Base-by-base conservation (phyloP, 2,888 invertebrate genomes). In the Drosophila nigricruria region DNA sequence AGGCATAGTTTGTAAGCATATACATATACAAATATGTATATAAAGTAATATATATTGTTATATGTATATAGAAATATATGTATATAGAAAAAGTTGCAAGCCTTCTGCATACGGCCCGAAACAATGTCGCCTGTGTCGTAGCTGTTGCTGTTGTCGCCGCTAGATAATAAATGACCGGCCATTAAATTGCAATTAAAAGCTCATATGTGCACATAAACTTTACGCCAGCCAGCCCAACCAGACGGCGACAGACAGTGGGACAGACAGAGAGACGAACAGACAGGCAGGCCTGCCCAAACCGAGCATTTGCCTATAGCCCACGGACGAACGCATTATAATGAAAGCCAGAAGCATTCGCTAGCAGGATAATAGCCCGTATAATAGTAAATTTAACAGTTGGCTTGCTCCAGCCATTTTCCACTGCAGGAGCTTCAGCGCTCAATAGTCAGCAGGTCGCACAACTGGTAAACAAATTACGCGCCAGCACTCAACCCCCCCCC, bases 171-270 rank as follows among this genome's bases (percentile, higher is more conserved):
- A 91, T 91, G 91, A 89, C 91, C 91, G 81, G 81, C 91, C 91
- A 91, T 91, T 91, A 91, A 91, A 90, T 90, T 91, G 91, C 91
- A 91, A 91, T 91, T 91, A 91, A 91, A 91, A 90, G 91, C 91
- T 90, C 91, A 90, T 91, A 90, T 91, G 91, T 89, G 90, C 83
- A 77, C 84, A 88, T 81, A 89, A 91, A 91, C 84, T 85, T 83
- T 84, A 64, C 76, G 58, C 73, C 81, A 78, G 58, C 42, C 75
- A 66, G 47, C 38, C 38, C 70, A 72, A 27, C 50, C 71, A 40
- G 59, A 53, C 57, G n/a, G 6, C 30, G 59, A 68, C 70, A 57
- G 69, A 34, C 73, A 52, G 40, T 10, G 40, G 40, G 40, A 38
- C 73, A 38, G 59, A 43, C 57, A 42, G 56, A 43, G 38, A 49